Conservation (phyloP, 35 echinoderm and acorn worm species). For the Apostichopus japonicus region DNA sequence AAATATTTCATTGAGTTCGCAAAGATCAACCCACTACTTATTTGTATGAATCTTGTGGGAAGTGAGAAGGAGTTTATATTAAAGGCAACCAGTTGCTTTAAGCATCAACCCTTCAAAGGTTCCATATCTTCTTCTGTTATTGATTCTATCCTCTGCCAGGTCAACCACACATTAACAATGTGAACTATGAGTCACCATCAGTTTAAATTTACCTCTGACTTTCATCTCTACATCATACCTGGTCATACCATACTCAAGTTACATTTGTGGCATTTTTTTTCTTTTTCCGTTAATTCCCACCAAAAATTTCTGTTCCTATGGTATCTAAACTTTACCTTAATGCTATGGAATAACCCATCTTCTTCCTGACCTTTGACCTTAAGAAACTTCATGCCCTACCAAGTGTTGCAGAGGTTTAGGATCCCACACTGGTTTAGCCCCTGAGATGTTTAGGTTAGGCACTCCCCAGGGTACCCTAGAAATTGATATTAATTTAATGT, state of each 20-base stretch:
- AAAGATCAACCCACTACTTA: too few relatives aligned
- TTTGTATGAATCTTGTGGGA: too few relatives aligned
- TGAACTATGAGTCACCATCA: background rate
- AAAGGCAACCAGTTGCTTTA: too few relatives aligned
- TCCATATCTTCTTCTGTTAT: too few relatives aligned
- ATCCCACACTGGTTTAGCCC: conserved; percentile 56
- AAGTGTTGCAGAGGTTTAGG: background rate
- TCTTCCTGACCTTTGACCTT: conserved; percentile 8
- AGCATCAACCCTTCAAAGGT: too few relatives aligned
- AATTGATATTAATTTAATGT: conserved; percentile 64
- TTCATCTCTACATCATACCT: background rate
- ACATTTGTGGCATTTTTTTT: conserved; percentile 20
- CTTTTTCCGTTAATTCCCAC: background rate
- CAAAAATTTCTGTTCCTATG: background rate
- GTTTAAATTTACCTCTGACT: background rate
- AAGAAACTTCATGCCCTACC: background rate
- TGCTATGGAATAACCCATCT: conserved; percentile 16
- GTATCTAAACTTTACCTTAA: background rate
- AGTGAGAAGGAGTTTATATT: too few relatives aligned
- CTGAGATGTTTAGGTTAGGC: conserved; percentile 56
- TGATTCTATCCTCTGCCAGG: too few relatives aligned
- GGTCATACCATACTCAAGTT: background rate
- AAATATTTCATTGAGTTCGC: too few relatives aligned
- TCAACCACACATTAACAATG: background rate
- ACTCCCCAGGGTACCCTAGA: conserved; percentile 41